Conservation (phyloP, 2,113 vertebrate species). For the Petaurus breviceps region DNA sequence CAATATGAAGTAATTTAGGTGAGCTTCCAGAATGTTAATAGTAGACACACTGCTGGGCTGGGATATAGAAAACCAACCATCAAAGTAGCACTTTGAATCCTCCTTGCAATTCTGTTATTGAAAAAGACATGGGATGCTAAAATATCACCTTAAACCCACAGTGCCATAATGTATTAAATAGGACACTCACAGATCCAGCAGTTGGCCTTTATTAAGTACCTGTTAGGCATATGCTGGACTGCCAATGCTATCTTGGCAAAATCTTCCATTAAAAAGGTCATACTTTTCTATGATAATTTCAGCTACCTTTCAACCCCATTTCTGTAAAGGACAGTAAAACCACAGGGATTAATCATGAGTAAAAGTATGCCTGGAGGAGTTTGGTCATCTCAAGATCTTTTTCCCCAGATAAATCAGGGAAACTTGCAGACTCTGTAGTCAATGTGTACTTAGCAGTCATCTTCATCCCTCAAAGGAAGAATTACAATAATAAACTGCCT, state of each 20-base stretch:
- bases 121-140: not conserved
- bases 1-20: not conserved
- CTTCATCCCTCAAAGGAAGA: not conserved
- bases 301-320: not conserved
- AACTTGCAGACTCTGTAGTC: not conserved
- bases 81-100: not conserved
- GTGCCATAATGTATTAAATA: not conserved
- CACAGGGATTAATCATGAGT: not conserved
- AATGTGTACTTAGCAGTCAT: not conserved
- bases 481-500: not conserved
- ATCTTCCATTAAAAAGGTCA: not conserved
- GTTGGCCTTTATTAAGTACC: not conserved
- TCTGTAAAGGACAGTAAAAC: not conserved
- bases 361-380: not conserved
- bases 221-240: not conserved
- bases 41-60: not conserved
- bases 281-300: not conserved
- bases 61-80: not conserved
- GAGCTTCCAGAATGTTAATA: not conserved
- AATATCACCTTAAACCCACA: not conserved
- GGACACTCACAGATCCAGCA: not conserved
- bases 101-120: not conserved
- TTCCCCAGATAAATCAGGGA: not conserved
- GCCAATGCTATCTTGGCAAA: not conserved
- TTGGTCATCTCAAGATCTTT: not conserved